Evolutionary conservation across 2,888 invertebrate species (phyloP).

Genomic region (Pecten maximus): DNA sequence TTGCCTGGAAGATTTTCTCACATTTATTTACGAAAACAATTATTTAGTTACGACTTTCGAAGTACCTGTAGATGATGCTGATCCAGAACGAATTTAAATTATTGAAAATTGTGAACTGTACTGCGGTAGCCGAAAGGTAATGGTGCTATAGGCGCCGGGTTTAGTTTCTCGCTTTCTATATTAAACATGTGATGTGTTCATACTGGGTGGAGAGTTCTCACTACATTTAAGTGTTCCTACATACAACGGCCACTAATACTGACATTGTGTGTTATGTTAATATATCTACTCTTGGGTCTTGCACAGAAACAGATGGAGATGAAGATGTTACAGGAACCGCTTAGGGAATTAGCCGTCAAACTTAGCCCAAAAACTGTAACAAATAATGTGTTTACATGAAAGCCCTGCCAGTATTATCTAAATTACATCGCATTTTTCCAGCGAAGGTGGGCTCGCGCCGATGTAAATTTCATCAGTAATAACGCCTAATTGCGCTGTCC

Average conservation of each 20-base stretch:
- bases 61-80: no score
- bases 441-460: slow-evolving; percentile 19
- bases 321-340: neutral
- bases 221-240: neutral
- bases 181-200: neutral
- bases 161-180: neutral
- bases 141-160: neutral
- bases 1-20: no score
- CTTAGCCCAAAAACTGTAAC: slow-evolving; percentile 14
- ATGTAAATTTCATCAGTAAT: slow-evolving; percentile 18
- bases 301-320: neutral
- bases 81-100: no score
- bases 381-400: neutral
- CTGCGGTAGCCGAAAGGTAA: neutral
- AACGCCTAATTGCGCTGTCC: neutral
- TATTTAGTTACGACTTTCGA: no score
- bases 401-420: neutral
- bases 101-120: no score
- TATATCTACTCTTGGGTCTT: neutral
- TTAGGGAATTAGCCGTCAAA: neutral
- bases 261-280: neutral
- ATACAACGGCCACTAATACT: neutral
- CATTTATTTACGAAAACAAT: no score
- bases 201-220: neutral
- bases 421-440: slow-evolving; percentile 25